phyloP scores from a whole-genome alignment of 2,888 invertebrate genomes.

The Hoplodrina blanda region DNA sequence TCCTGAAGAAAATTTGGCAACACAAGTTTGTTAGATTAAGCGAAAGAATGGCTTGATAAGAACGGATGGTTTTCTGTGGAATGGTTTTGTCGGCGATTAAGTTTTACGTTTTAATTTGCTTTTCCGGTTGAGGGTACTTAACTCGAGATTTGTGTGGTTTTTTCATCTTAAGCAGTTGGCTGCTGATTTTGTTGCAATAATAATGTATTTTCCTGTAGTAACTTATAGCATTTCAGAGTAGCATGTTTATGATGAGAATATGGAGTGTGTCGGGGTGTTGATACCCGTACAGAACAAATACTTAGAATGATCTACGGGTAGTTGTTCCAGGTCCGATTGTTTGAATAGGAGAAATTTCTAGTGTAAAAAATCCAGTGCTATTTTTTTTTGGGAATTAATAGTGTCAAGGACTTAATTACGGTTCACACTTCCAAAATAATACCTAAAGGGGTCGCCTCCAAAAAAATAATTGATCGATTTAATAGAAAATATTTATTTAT shows the following conservation, averaged over 20 bases:
- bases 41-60: constrained; percentile 81
- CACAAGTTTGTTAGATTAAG: constrained; percentile 78
- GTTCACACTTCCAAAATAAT: too few relatives aligned
- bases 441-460: neutral
- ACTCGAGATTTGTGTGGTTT: neutral
- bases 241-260: neutral
- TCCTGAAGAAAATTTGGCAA: constrained; percentile 84
- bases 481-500: neutral
- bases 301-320: too few relatives aligned
- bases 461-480: neutral
- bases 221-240: neutral
- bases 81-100: constrained; percentile 64
- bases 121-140: constrained; percentile 13
- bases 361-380: too few relatives aligned
- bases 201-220: neutral
- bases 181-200: neutral
- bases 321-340: too few relatives aligned
- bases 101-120: constrained; percentile 60
- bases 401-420: neutral
- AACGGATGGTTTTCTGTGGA: constrained; percentile 61
- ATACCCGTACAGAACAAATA: too few relatives aligned
- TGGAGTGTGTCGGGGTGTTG: too few relatives aligned
- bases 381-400: too few relatives aligned
- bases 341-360: too few relatives aligned
- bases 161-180: neutral